phyloP scores from a whole-genome alignment of 2,797 vertebrate genomes.

The Ctenosaura bakeri region DNA sequence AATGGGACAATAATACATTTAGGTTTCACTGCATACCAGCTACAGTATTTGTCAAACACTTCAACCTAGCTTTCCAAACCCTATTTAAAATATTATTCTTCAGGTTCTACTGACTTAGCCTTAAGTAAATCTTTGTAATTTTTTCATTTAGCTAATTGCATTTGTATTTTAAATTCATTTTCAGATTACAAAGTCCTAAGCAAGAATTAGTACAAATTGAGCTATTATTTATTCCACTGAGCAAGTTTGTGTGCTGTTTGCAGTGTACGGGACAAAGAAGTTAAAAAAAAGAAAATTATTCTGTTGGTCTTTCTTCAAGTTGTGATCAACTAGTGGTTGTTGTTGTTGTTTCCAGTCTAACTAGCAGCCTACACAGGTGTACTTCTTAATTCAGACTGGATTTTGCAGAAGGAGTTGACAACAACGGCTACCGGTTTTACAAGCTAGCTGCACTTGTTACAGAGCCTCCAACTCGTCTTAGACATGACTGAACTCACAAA shows the following conservation, averaged over 20 bases:
- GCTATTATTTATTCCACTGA: not conserved
- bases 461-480: not conserved
- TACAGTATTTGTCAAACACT: not conserved
- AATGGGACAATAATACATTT: not conserved
- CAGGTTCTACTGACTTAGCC: not conserved
- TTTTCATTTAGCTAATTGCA: too few species aligned
- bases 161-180: not conserved
- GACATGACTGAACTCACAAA: not conserved
- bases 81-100: not conserved
- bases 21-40: not conserved
- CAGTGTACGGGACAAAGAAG: not conserved
- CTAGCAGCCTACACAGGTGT: not conserved
- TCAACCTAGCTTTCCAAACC: conserved; percentile 15
- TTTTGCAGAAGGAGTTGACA: not conserved
- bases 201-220: not conserved
- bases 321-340: too few species aligned
- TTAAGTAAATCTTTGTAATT: not conserved
- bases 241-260: not conserved
- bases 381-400: not conserved
- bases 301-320: not conserved
- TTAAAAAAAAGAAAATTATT: not conserved
- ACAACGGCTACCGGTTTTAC: not conserved
- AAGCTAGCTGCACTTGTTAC: not conserved
- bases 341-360: not conserved
- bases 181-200: not conserved